Percentiles rank a stretch among this genome's conserved stretches.
Evolutionary conservation across 2,113 vertebrate genomes (phyloP).

Genomic region (Machaerirhynchus nigripectus): DNA sequence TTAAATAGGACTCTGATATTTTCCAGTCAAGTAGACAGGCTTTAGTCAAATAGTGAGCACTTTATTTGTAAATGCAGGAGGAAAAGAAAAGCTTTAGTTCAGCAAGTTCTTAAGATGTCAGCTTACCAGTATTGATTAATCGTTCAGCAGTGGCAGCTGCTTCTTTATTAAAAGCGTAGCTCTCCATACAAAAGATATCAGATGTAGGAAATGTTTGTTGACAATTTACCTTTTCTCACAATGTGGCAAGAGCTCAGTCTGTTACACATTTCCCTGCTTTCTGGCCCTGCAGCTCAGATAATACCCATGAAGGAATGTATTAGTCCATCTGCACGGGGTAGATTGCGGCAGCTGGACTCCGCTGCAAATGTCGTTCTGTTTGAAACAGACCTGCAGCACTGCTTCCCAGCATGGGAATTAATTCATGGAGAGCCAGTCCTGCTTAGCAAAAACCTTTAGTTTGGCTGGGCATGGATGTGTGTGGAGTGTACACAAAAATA

Average conservation of each 20-base stretch:
- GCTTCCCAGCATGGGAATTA: neutral
- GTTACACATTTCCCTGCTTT: neutral
- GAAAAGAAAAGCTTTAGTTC: constrained; percentile 71
- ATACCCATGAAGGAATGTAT: constrained; percentile 6
- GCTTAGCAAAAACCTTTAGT: neutral
- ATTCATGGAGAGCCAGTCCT: neutral
- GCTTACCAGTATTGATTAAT: constrained; percentile 77
- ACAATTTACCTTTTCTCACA: constrained; percentile 62
- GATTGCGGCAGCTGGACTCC: neutral
- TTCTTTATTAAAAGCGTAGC: constrained; percentile 75
- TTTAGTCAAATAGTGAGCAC: constrained; percentile 76
- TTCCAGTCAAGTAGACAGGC: constrained; percentile 73
- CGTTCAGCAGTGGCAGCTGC: constrained; percentile 70
- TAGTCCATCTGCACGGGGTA: constrained; percentile 8
- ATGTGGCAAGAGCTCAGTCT: neutral
- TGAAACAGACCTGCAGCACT: neutral
- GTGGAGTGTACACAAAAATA: neutral
- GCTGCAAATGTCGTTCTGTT: neutral
- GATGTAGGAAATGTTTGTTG: constrained; percentile 71
- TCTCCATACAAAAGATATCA: constrained; percentile 63
- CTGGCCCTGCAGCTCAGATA: neutral
- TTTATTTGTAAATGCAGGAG: constrained; percentile 76
- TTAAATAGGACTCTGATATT: constrained; percentile 78
- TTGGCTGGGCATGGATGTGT: neutral
- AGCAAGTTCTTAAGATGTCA: constrained; percentile 75